Evolutionary conservation across 2,113 vertebrate genomes (phyloP), one percentile per base, ranked within the genome.

Genomic region (Microcebus lehilahytsara): DNA sequence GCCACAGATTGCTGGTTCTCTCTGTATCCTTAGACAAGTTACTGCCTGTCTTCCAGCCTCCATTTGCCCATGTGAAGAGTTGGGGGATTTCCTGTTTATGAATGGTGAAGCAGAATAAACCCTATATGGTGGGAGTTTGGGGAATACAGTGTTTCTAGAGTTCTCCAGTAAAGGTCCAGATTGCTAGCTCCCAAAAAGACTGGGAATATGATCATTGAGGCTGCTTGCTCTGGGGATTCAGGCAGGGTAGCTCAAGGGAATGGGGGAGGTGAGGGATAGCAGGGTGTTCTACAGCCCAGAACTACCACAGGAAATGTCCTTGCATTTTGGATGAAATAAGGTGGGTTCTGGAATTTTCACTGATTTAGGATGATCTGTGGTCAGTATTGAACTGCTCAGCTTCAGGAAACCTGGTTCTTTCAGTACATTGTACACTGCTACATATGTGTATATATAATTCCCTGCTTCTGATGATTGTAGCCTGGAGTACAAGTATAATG

Each of bases 321-420:
- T 84, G 85, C 37, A 89, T 69, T 60, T 96, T 32, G 25, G 0
- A 9, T 96, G 75, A 62, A 67, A 92, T 92, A 81, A 94, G 75
- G 56, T 97, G 97, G 83, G 14, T 7, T 93, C 96, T 97, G 66
- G 64, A 98, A 95, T 95, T n/a, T 93, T 37, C 86, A 16, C 92
- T 95, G 85, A 89, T 86, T 97, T 71, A 93, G 88, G 79, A 81
- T 93, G 91, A 97, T 91, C 93, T 94, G 64, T 96, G 95, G 89
- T 98, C 88, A 93, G 93, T 97, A 75, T 92, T 96, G 97, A 98
- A 95, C 71, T 42, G 3, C 92, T 97, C 92, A 92, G 97, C 85
- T 95, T 97, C 34, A 8, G 95, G 93, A 95, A 98, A 93, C 46
- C 96, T 96, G 92, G 1, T 96, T 98, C 89, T 98, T 93, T 97